Conservation (phyloP, 2,888 invertebrate species). For the Girardia tigrina region DNA sequence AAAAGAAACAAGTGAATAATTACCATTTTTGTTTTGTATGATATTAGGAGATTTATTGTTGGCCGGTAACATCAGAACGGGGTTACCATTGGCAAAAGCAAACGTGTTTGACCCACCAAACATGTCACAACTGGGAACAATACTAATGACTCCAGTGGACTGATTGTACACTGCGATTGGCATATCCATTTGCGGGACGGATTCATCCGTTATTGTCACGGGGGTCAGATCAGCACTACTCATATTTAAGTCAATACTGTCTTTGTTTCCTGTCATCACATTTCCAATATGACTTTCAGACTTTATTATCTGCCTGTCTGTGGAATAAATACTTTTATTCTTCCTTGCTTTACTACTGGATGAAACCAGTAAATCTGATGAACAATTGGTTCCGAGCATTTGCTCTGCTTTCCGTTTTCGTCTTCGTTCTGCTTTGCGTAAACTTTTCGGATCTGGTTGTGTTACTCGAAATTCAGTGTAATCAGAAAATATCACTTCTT, state of each 20-base stretch:
- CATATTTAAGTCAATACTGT: conserved; percentile 13
- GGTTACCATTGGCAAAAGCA: conserved; percentile 6
- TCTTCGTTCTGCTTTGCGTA: conserved; percentile 36
- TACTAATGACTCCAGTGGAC: neutral
- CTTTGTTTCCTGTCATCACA: neutral
- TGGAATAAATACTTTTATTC: neutral
- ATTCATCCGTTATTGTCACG: neutral
- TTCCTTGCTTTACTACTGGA: neutral
- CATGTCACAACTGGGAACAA: conserved; percentile 19
- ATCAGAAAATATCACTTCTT: conserved; percentile 48
- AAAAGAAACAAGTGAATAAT: too few relatives aligned
- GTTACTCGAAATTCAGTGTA: conserved; percentile 37
- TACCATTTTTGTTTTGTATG: conserved; percentile 1
- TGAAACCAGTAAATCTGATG: neutral
- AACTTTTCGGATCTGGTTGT: conserved; percentile 37
- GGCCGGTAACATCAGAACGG: neutral
- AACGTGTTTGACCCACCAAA: neutral
- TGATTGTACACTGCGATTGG: conserved; percentile 1
- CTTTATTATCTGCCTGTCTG: neutral
- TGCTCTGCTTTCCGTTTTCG: conserved; percentile 34
- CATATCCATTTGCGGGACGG: conserved; percentile 3
- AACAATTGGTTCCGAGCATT: neutral
- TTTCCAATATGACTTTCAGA: neutral
- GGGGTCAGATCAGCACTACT: conserved; percentile 4
- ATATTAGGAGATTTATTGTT: neutral